Conservation (phyloP, 2,888 invertebrate genomes). For the Apomyelois bistriatella region DNA sequence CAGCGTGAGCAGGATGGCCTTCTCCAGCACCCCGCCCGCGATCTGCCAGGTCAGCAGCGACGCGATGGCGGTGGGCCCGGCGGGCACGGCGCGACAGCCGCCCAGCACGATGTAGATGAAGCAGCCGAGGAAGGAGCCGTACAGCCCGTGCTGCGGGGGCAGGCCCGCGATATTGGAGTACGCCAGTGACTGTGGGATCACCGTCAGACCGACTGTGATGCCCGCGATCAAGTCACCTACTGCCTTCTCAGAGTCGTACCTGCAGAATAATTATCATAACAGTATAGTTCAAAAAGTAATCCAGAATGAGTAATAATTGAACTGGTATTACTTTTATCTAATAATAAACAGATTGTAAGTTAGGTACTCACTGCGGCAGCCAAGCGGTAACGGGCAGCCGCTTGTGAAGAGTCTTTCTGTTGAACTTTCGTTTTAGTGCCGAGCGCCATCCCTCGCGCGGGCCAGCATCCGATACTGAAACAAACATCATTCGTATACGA, state of each 20-base stretch:
- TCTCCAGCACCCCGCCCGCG: slow-evolving; percentile 82
- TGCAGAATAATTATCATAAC: slow-evolving; percentile 21
- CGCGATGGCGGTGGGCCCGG: slow-evolving; percentile 95
- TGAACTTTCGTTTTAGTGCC: slow-evolving; percentile 76
- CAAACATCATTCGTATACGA: too few species aligned
- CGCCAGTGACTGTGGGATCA: slow-evolving; percentile 94
- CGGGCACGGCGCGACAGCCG: slow-evolving; percentile 94
- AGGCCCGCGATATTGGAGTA: slow-evolving; percentile 90
- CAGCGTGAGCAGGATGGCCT: slow-evolving; percentile 88
- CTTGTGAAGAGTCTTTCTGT: slow-evolving; percentile 85
- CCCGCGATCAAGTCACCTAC: slow-evolving; percentile 94
- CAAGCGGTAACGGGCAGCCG: slow-evolving; percentile 87
- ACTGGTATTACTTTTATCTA: too few species aligned
- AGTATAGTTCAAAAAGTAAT: too few species aligned
- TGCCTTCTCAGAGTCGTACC: slow-evolving; percentile 85
- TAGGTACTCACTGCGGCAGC: slow-evolving; percentile 81
- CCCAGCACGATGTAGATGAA: slow-evolving; percentile 95
- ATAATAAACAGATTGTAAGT: too few species aligned
- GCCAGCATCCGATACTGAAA: slow-evolving; percentile 71
- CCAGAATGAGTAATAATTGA: too few species aligned
- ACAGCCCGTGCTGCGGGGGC: slow-evolving; percentile 92
- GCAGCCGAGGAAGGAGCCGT: slow-evolving; percentile 95
- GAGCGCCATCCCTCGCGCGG: slow-evolving; percentile 57
- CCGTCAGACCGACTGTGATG: slow-evolving; percentile 94
- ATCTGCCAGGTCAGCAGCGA: slow-evolving; percentile 91